These are phyloP conservation scores for Pseudomyrmex pallidus DNA, from an alignment of 1,140 invertebrate species.

Conservation along the genomic window DNA sequence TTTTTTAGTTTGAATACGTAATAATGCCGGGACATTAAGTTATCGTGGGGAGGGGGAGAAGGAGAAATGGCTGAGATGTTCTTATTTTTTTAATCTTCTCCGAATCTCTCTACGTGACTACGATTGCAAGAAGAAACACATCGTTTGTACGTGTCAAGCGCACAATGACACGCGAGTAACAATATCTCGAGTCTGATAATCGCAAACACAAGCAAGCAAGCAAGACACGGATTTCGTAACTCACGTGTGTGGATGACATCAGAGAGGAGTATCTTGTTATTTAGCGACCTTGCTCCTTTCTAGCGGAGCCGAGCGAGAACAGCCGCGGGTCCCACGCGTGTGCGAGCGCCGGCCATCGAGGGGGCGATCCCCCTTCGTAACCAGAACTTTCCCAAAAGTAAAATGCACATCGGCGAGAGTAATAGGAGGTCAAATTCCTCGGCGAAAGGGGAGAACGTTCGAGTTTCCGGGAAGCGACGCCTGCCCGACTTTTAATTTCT, in stretches of 20 bases:
- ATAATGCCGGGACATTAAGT: too few relatives aligned
- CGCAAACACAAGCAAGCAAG: background rate
- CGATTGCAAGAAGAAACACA: background rate
- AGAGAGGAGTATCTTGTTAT: conserved; percentile 40
- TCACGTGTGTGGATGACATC: conserved; percentile 50
- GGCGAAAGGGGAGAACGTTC: conserved; percentile 42
- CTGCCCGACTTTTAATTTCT: conserved; percentile 58
- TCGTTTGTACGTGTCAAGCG: conserved; percentile 6
- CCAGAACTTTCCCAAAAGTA: conserved; percentile 61
- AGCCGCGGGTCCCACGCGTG: background rate
- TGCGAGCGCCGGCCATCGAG: background rate
- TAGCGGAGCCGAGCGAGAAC: background rate
- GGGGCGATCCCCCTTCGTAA: background rate
- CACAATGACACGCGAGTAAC: conserved; percentile 4
- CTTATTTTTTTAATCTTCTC: background rate
- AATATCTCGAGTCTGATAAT: conserved; percentile 37
- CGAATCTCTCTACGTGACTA: too few relatives aligned
- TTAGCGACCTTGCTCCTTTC: conserved; percentile 57
- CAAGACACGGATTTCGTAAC: conserved; percentile 49
- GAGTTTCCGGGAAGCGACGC: conserved; percentile 54
- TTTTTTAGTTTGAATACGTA: too few relatives aligned
- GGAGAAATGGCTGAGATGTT: too few relatives aligned
- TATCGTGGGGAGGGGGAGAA: too few relatives aligned
- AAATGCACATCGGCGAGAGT: conserved; percentile 58
- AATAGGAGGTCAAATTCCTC: conserved; percentile 61